Conservation (phyloP, 2,888 invertebrate genomes). For the Ectemnius cavifrons region DNA sequence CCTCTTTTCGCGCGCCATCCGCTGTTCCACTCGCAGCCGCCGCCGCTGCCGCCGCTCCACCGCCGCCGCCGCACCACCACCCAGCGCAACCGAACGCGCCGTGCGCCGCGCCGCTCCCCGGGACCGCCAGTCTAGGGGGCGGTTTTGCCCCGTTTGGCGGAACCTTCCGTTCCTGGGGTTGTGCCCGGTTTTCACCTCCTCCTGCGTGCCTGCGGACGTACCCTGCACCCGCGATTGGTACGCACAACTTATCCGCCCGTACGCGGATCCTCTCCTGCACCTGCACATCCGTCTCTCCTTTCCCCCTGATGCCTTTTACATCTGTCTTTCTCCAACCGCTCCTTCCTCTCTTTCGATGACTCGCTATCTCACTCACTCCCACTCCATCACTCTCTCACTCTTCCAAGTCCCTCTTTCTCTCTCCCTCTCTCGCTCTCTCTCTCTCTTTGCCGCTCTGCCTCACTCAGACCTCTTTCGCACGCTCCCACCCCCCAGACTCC, state of each 20-base stretch:
- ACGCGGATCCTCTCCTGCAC: slow-evolving; percentile 63
- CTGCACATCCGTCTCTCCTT: slow-evolving; percentile 46
- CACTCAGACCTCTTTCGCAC: slow-evolving; percentile 20
- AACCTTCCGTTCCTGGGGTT: slow-evolving; percentile 61
- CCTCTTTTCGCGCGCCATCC: slow-evolving; percentile 61
- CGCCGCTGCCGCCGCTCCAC: background rate
- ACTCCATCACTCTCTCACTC: background rate
- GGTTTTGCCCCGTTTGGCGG: slow-evolving; percentile 61
- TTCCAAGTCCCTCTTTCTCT: background rate
- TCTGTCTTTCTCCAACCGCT: slow-evolving; percentile 4
- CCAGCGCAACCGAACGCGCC: slow-evolving; percentile 56
- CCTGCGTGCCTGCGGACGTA: slow-evolving; percentile 63
- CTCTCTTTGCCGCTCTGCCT: slow-evolving; percentile 23
- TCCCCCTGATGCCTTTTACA: slow-evolving; percentile 15
- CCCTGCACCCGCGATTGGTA: slow-evolving; percentile 65
- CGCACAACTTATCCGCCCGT: slow-evolving; percentile 62
- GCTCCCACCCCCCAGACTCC: slow-evolving; percentile 13
- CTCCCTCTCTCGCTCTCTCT: background rate
- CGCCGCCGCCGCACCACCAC: slow-evolving; percentile 21
- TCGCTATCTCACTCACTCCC: background rate
- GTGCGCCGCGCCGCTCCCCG: slow-evolving; percentile 63
- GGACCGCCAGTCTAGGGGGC: slow-evolving; percentile 57
- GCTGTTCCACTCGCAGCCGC: slow-evolving; percentile 49
- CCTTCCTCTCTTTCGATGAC: slow-evolving; percentile 8
- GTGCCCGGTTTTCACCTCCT: slow-evolving; percentile 62